Evolutionary conservation across 1,140 invertebrate species (phyloP).

Genomic region (Lutraria rhynchaena): DNA sequence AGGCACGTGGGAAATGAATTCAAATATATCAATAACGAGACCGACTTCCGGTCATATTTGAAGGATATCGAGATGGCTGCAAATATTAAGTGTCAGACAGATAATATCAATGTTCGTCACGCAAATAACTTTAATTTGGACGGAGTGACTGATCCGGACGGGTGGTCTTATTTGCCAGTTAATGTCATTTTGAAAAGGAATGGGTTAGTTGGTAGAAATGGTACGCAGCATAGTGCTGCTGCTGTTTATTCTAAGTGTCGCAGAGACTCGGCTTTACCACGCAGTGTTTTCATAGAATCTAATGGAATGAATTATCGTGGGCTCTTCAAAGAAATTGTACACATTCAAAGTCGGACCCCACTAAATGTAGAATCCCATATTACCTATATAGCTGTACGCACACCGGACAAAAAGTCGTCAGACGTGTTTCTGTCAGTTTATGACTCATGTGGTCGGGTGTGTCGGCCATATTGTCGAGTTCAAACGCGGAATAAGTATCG

Average conservation of each 20-base stretch:
- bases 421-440: constrained; percentile 70
- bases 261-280: constrained; percentile 59
- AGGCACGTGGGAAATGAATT: background rate
- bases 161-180: constrained; percentile 75
- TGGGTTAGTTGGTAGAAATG: constrained; percentile 25
- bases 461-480: constrained; percentile 68
- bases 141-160: constrained; percentile 64
- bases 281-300: constrained; percentile 51
- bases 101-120: constrained; percentile 52
- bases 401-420: constrained; percentile 52
- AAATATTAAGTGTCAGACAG: constrained; percentile 54
- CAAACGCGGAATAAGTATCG: constrained; percentile 37
- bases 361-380: constrained; percentile 66
- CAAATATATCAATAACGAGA: constrained; percentile 15
- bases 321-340: constrained; percentile 72
- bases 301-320: constrained; percentile 73
- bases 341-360: constrained; percentile 59
- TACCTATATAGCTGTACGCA: constrained; percentile 71
- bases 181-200: constrained; percentile 62
- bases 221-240: constrained; percentile 60
- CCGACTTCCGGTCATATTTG: constrained; percentile 50
- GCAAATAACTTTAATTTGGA: constrained; percentile 72
- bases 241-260: constrained; percentile 59
- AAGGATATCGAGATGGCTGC: constrained; percentile 54
- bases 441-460: constrained; percentile 75